Base-by-base conservation (phyloP, 2,797 vertebrate species). In the Lagocephalus sceleratus region DNA sequence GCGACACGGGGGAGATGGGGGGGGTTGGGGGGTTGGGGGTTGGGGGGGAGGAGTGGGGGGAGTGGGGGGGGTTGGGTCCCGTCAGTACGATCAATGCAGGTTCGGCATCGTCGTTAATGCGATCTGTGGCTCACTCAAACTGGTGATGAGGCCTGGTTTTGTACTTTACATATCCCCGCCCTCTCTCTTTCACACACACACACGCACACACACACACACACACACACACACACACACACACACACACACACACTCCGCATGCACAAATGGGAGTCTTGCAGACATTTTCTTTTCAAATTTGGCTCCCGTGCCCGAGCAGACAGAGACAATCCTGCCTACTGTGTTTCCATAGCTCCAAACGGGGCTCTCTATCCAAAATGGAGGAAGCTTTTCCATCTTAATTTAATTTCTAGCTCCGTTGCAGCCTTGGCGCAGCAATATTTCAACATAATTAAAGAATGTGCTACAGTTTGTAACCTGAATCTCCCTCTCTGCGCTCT, bases 361-460 rank as follows among this genome's bases (percentile, higher is more conserved):
- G 19, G 51, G 51, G 68, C n/a, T 73, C 68, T 61, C 63, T 35
- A 51, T 70, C 70, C 78, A 85, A 86, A 82, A 81, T 86, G 81
- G 81, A 81, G 76, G 83, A 26, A 60, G 59, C 71, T 54, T 63
- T 71, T 75, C 74, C 69, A 58, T 79, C 64, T 84, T 76, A 56
- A 65, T 76, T 69, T 61, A 67, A 71, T 51, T 58, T 63, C 51
- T 6, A 52, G 38, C 61, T 71, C 60, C 42, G 55, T 68, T 52
- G 41, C 45, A 40, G 41, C 54, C 53, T 41, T 49, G 23, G 21
- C 42, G 58, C 35, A 44, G 66, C 64, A 46, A 73, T 63, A 42
- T 47, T 63, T 69, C 57, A 25, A 56, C 76, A 72, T 69, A 58
- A 82, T 74, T 63, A 78, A 62, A 59, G 63, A 41, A 39, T 20